These are phyloP conservation scores for Clivina fossor DNA, from an alignment of 2,888 invertebrate species.

Conservation along the genomic window DNA sequence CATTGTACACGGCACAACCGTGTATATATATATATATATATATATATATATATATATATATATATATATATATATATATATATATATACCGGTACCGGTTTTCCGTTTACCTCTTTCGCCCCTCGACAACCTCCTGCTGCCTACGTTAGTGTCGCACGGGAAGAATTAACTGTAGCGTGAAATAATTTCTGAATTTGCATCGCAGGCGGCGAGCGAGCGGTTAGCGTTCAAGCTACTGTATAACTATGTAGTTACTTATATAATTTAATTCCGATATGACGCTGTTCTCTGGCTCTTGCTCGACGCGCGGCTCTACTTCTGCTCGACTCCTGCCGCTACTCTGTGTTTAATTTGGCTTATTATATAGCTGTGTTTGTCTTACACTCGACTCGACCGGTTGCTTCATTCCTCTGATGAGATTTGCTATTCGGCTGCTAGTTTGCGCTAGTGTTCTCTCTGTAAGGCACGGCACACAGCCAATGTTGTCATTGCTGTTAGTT, in stretches of 20 bases:
- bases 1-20: constrained; percentile 27
- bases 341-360: constrained; percentile 51
- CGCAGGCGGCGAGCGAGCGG: constrained; percentile 43
- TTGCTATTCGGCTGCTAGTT: constrained; percentile 40
- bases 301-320: neutral
- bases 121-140: neutral
- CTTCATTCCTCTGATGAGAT: constrained; percentile 50
- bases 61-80: constrained; percentile 15
- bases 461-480: no score
- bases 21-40: constrained; percentile 22
- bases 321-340: constrained; percentile 30
- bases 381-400: constrained; percentile 48
- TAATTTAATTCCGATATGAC: constrained; percentile 50
- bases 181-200: constrained; percentile 49
- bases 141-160: constrained; percentile 23
- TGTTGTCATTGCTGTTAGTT: no score
- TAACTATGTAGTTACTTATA: constrained; percentile 48
- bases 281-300: constrained; percentile 37
- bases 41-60: constrained; percentile 20
- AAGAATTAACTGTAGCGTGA: constrained; percentile 45
- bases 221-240: constrained; percentile 42
- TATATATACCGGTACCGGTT: no score
- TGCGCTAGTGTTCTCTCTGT: constrained; percentile 4
- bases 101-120: neutral
- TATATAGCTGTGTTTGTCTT: constrained; percentile 50